Evolutionary conservation across 2,113 vertebrate species (phyloP).

Genomic region (Halichoeres trimaculatus): DNA sequence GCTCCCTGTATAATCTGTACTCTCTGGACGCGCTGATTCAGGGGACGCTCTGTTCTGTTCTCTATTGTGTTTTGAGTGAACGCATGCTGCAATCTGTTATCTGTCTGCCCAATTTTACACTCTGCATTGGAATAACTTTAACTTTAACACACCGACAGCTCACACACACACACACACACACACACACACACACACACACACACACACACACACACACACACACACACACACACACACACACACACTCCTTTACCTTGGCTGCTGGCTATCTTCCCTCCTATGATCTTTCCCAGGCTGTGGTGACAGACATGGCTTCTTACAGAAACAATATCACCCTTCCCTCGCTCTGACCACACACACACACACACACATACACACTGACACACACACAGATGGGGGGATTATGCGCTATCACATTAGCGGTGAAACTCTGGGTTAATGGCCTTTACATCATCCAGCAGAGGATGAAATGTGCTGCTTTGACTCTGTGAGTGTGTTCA

Average conservation of each 20-base stretch:
- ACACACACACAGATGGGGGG: constrained; percentile 47
- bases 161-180: too few relatives aligned
- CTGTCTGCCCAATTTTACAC: constrained; percentile 12
- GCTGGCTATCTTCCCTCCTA: background rate
- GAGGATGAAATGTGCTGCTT: constrained; percentile 17
- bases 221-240: too few relatives aligned
- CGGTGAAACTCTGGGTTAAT: constrained; percentile 34
- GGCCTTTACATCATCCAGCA: constrained; percentile 37
- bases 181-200: constrained; percentile 4
- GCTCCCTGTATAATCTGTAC: constrained; percentile 12
- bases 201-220: too few relatives aligned
- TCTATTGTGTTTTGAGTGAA: constrained; percentile 23
- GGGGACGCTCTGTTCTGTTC: constrained; percentile 30
- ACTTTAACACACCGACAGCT: background rate
- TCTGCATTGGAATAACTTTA: background rate
- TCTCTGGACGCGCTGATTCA: constrained; percentile 23
- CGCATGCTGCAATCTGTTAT: constrained; percentile 10
- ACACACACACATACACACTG: constrained; percentile 31
- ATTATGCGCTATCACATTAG: constrained; percentile 51
- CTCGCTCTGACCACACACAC: background rate
- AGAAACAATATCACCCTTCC: background rate
- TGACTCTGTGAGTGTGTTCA: constrained; percentile 22
- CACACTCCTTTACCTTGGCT: background rate
- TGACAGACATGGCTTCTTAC: constrained; percentile 6
- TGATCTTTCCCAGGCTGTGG: background rate